Conservation (phyloP, 2,113 vertebrate genomes). For the Cynoglossus semilaevis region DNA sequence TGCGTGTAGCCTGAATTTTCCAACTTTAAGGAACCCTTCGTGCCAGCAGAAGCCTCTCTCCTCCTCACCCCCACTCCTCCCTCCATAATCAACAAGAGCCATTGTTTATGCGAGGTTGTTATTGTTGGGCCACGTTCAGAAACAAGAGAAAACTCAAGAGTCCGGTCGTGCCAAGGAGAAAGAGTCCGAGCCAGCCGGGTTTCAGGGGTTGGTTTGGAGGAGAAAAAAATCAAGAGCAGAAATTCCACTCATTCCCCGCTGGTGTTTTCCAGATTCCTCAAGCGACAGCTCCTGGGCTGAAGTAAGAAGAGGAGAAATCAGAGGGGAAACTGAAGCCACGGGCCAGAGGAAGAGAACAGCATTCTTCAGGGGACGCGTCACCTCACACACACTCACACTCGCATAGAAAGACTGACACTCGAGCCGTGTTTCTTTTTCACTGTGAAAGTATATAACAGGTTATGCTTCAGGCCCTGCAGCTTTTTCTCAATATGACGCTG, state of each 20-base stretch:
- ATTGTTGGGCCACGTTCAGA: constrained; percentile 95
- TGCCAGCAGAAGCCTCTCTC: constrained; percentile 77
- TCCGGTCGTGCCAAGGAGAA: constrained; percentile 73
- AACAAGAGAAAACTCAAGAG: constrained; percentile 76
- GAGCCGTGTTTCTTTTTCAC: constrained; percentile 42
- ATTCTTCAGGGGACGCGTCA: constrained; percentile 73
- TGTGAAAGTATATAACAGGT: constrained; percentile 48
- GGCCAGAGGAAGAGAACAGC: constrained; percentile 63
- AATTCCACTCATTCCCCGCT: constrained; percentile 79
- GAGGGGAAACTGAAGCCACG: constrained; percentile 63
- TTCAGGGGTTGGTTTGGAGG: constrained; percentile 31
- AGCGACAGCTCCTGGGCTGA: constrained; percentile 59
- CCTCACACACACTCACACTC: too few relatives aligned
- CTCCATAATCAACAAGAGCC: constrained; percentile 86
- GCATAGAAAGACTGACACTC: constrained; percentile 52
- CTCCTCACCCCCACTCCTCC: constrained; percentile 41
- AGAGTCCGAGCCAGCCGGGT: constrained; percentile 74
- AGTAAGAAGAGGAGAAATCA: constrained; percentile 63
- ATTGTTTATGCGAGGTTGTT: constrained; percentile 96
- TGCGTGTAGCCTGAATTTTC: constrained; percentile 54
- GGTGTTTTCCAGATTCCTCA: constrained; percentile 80
- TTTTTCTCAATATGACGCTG: neutral
- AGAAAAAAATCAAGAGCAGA: constrained; percentile 55
- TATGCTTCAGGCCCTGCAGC: constrained; percentile 29
- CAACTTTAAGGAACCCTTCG: constrained; percentile 74